phyloP scores from a whole-genome alignment of 1,140 invertebrate genomes.

The Bradynema listronoti region DNA sequence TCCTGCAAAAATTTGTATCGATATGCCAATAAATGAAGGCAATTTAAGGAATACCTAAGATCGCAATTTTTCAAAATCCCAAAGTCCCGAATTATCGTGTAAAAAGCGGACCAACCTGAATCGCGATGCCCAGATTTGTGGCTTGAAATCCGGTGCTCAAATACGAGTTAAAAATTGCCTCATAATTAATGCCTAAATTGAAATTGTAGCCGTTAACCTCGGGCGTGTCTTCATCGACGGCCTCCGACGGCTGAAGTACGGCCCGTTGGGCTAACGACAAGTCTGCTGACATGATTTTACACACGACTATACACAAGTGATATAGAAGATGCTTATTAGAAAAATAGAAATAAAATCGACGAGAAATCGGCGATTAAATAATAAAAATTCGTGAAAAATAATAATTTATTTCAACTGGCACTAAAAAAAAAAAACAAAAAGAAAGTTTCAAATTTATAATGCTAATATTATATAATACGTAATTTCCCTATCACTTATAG shows the following conservation, averaged over 20 bases:
- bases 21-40: neutral
- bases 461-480: too few relatives aligned
- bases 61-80: neutral
- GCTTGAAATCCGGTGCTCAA: slow-evolving; percentile 84
- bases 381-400: too few relatives aligned
- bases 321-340: too few relatives aligned
- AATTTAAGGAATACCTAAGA: slow-evolving; percentile 2
- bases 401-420: too few relatives aligned
- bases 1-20: slow-evolving; percentile 30
- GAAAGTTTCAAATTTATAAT: too few relatives aligned
- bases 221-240: slow-evolving; percentile 15
- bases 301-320: too few relatives aligned
- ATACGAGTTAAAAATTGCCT: slow-evolving; percentile 74
- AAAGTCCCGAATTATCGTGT: slow-evolving; percentile 11
- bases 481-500: too few relatives aligned
- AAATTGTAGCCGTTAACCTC: slow-evolving; percentile 75
- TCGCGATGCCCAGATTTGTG: slow-evolving; percentile 81
- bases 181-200: slow-evolving; percentile 80
- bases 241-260: slow-evolving; percentile 28
- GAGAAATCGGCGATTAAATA: too few relatives aligned
- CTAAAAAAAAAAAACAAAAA: too few relatives aligned
- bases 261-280: slow-evolving; percentile 10
- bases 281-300: too few relatives aligned
- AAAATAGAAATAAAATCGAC: too few relatives aligned
- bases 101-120: slow-evolving; percentile 61